These are phyloP conservation scores for Tragulus kanchil DNA, from an alignment of 2,113 vertebrate genomes.

Conservation along the genomic window DNA sequence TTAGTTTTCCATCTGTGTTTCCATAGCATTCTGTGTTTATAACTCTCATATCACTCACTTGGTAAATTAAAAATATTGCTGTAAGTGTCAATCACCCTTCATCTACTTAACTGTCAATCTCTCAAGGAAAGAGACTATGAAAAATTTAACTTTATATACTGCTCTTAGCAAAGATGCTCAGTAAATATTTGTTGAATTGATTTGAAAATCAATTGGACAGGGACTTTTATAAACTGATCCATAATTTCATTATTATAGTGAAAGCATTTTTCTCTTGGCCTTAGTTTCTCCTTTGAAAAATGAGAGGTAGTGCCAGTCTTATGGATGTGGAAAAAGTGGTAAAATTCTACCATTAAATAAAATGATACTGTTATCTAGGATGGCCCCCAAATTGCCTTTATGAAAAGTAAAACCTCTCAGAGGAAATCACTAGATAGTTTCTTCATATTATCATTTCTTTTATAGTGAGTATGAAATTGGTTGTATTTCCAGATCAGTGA, in stretches of 20 bases:
- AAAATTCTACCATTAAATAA: constrained; percentile 31
- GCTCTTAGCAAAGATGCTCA: not conserved
- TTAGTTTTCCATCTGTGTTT: not conserved
- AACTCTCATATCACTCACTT: not conserved
- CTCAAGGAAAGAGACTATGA: not conserved
- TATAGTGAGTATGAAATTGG: constrained; percentile 52
- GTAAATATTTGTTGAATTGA: not conserved
- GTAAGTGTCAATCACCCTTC: not conserved
- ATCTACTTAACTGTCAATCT: not conserved
- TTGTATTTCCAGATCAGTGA: constrained; percentile 61
- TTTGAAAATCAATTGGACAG: not conserved
- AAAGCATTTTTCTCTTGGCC: not conserved
- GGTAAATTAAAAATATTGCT: constrained; percentile 2
- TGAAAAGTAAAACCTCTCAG: constrained; percentile 49
- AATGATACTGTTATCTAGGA: not conserved
- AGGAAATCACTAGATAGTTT: constrained; percentile 52
- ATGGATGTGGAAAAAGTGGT: not conserved
- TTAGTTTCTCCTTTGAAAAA: constrained; percentile 15
- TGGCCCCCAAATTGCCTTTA: not conserved
- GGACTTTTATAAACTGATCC: not conserved
- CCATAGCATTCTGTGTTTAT: not conserved
- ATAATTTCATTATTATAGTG: not conserved
- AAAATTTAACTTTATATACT: not conserved
- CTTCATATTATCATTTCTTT: constrained; percentile 44
- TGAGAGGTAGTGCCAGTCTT: not conserved